phyloP scores from a whole-genome alignment of 2,888 invertebrate species.

The Caenorhabditis zanzibari region DNA sequence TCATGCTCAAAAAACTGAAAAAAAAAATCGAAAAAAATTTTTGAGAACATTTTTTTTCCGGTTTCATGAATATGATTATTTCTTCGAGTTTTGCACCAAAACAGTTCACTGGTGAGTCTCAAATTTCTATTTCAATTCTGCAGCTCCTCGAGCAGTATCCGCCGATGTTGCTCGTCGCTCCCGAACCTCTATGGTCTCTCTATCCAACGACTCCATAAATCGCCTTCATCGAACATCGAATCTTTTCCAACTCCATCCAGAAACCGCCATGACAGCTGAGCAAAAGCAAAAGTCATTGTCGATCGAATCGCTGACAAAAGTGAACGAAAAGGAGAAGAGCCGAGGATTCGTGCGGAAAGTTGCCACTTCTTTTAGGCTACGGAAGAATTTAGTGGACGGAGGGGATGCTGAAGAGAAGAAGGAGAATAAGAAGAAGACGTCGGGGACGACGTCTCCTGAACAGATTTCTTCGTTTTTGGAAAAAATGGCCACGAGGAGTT shows the following conservation, averaged over 20 bases:
- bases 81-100: too few species aligned
- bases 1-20: too few species aligned
- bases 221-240: conserved; percentile 52
- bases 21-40: too few species aligned
- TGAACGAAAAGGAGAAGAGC: conserved; percentile 48
- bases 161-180: conserved; percentile 32
- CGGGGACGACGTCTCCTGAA: conserved; percentile 7
- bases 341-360: conserved; percentile 71
- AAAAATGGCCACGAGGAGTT: conserved; percentile 59
- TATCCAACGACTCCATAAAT: conserved; percentile 42
- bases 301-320: conserved; percentile 64
- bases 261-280: conserved; percentile 16
- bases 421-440: conserved; percentile 23
- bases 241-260: conserved; percentile 21
- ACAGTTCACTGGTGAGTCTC: too few species aligned
- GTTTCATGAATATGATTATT: too few species aligned
- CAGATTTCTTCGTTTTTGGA: conserved; percentile 52
- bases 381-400: conserved; percentile 49
- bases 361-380: conserved; percentile 71
- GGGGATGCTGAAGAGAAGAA: conserved; percentile 36
- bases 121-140: not conserved
- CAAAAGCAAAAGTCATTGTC: conserved; percentile 53
- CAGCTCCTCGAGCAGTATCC: conserved; percentile 30
- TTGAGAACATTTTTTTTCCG: too few species aligned
- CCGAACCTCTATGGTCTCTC: conserved; percentile 29